These are phyloP conservation scores for Trematomus bernacchii DNA, from an alignment of 2,797 vertebrate species.

Conservation along the genomic window DNA sequence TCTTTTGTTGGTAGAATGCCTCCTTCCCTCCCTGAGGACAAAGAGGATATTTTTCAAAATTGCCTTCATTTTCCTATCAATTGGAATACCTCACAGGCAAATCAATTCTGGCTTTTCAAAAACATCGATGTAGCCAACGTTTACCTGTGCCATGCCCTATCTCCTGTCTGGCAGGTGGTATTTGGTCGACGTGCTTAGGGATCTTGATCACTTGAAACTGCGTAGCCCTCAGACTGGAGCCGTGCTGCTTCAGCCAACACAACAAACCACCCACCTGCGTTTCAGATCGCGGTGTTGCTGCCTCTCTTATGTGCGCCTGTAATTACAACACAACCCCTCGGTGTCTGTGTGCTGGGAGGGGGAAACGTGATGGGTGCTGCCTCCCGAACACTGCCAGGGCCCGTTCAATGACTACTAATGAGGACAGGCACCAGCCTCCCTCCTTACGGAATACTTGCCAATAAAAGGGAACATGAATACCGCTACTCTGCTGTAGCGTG, in stretches of 20 bases:
- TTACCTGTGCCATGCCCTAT: constrained; percentile 59
- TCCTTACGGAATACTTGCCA: constrained; percentile 63
- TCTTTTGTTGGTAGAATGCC: constrained; percentile 36
- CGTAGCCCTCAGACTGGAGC: constrained; percentile 72
- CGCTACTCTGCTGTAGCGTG: constrained; percentile 28
- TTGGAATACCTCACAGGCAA: constrained; percentile 52
- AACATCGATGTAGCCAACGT: constrained; percentile 60
- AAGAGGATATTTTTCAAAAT: constrained; percentile 66
- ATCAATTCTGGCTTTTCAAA: constrained; percentile 69
- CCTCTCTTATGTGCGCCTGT: constrained; percentile 72
- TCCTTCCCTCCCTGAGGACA: constrained; percentile 45
- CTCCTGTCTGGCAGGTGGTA: constrained; percentile 66
- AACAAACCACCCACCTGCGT: constrained; percentile 84
- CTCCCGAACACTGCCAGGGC: constrained; percentile 58
- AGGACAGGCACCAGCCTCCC: constrained; percentile 58
- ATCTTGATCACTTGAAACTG: constrained; percentile 58
- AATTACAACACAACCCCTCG: constrained; percentile 80
- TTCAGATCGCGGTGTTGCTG: constrained; percentile 56
- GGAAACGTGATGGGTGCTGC: constrained; percentile 67
- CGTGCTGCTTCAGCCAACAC: constrained; percentile 75
- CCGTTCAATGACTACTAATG: constrained; percentile 81
- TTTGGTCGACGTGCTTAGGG: constrained; percentile 63
- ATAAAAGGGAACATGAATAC: constrained; percentile 43
- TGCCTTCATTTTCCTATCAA: constrained; percentile 54
- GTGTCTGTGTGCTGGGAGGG: constrained; percentile 62